Evolutionary conservation across 2,113 vertebrate species (phyloP), one percentile per base, ranked within the genome.

Genomic region (Peromyscus polionotus): DNA sequence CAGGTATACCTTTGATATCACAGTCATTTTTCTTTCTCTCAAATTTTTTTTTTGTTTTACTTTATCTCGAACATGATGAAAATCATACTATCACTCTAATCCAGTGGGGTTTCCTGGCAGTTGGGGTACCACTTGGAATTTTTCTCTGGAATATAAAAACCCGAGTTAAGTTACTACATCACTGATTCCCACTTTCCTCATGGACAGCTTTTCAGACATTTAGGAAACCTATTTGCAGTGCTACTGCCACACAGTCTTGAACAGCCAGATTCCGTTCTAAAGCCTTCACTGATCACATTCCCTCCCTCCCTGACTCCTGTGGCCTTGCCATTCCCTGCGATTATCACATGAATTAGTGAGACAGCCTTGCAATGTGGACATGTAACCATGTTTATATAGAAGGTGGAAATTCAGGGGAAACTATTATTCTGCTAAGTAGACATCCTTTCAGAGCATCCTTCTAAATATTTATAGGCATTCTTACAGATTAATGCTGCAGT

Each of bases 81-180:
- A 95, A 79, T 85, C 22, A 68, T 28, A n/a, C 13, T 28, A 61
- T 73, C 54, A 72, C 88, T 91, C 91, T 89, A 91, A 95, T 70
- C 42, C 68, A 39, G 19, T 70, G 67, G 20, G 24, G 4, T 86
- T 80, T 3, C 26, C n/a, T 2, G 81, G 12, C 45, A 42, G 42
- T 51, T 28, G 2, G 16, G 2, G 10, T 16, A 59, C 17, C 72
- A 72, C 20, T 81, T 77, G 20, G 31, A 45, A 45, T 88, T n/a
- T 83, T 10, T 65, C 45, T 59, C 36, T 48, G 9, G 63, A 92
- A 80, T 88, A 63, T 76, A 39, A 92, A 87, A 84, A 36, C 26
- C 22, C 12, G 73, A 24, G 5, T 31, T 73, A 39, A 90, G 22
- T n/a, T 68, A 79, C 70, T 12, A 36, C 14, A 59, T 84, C 63